Conservation (phyloP, 1,140 invertebrate genomes). For the Papilio machaon region DNA sequence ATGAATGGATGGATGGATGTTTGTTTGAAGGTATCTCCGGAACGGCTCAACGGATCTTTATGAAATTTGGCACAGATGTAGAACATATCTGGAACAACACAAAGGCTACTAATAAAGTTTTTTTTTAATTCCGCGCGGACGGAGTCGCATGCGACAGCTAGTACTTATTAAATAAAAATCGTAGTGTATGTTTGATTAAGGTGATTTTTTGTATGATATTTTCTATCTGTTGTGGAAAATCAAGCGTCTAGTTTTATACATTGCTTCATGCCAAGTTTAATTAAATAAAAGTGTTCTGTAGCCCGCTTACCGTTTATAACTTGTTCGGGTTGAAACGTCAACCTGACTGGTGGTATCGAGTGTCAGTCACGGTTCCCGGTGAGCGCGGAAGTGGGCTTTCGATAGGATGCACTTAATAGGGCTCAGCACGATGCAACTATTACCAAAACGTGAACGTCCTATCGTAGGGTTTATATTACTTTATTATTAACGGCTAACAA, state of each 20-base stretch:
- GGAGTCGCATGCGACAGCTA: too few relatives aligned
- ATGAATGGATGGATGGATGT: too few relatives aligned
- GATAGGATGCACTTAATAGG: slow-evolving; percentile 36
- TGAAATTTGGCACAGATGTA: too few relatives aligned
- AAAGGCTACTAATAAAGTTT: too few relatives aligned
- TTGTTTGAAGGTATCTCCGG: too few relatives aligned
- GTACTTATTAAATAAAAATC: too few relatives aligned
- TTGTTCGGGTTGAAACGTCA: slow-evolving; percentile 8
- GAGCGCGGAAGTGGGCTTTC: slow-evolving; percentile 31
- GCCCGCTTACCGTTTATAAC: slow-evolving; percentile 1
- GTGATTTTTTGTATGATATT: too few relatives aligned
- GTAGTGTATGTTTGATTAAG: too few relatives aligned
- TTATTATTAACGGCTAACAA: not conserved
- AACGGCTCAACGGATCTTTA: too few relatives aligned
- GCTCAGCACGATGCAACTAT: slow-evolving; percentile 26
- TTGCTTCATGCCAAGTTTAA: not conserved
- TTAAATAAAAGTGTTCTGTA: not conserved
- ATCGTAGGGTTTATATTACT: not conserved
- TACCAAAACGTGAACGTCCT: slow-evolving; percentile 9
- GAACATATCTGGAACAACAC: too few relatives aligned
- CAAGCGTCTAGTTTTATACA: not conserved
- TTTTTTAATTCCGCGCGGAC: too few relatives aligned
- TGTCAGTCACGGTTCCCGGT: slow-evolving; percentile 39
- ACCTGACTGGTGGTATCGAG: slow-evolving; percentile 23
- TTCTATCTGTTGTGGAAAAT: too few relatives aligned